Evolutionary conservation across 1,140 invertebrate genomes (phyloP).

Genomic region (Tetragonula clypearis): DNA sequence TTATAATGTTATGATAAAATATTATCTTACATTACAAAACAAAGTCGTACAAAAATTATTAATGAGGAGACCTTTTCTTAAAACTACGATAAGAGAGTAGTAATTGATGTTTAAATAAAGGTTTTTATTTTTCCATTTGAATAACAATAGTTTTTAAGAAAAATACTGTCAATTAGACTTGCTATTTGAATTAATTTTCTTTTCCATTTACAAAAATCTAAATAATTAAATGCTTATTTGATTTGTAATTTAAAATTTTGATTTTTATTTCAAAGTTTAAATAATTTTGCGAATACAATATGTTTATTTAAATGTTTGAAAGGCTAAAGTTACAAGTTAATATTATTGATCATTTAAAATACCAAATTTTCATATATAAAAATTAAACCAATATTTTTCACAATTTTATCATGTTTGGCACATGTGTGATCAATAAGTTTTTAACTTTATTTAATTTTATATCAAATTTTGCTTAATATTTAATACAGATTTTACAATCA

Average conservation of each 20-base stretch:
- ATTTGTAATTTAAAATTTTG: not conserved
- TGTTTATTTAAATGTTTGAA: too few relatives aligned
- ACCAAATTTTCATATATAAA: too few relatives aligned
- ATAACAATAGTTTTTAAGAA: constrained; percentile 59
- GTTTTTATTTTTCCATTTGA: constrained; percentile 68
- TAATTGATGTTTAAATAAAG: constrained; percentile 32
- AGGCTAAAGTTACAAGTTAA: too few relatives aligned
- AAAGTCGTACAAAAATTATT: not conserved
- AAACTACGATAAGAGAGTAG: constrained; percentile 3
- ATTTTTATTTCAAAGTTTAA: not conserved
- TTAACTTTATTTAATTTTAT: not conserved
- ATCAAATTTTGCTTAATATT: not conserved
- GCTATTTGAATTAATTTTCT: constrained; percentile 26
- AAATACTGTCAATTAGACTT: constrained; percentile 67
- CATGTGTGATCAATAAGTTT: too few relatives aligned
- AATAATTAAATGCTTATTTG: not conserved
- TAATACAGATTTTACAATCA: not conserved
- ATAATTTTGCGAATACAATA: too few relatives aligned
- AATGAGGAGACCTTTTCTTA: not conserved
- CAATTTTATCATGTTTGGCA: too few relatives aligned
- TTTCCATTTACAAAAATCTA: constrained; percentile 16
- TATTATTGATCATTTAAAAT: too few relatives aligned
- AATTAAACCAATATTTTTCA: too few relatives aligned
- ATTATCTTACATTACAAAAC: not conserved
- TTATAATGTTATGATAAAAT: not conserved